Evolutionary conservation across 2,797 vertebrate genomes (phyloP), one percentile per base, ranked within the genome.

Genomic region (Cichlasoma orientale): DNA sequence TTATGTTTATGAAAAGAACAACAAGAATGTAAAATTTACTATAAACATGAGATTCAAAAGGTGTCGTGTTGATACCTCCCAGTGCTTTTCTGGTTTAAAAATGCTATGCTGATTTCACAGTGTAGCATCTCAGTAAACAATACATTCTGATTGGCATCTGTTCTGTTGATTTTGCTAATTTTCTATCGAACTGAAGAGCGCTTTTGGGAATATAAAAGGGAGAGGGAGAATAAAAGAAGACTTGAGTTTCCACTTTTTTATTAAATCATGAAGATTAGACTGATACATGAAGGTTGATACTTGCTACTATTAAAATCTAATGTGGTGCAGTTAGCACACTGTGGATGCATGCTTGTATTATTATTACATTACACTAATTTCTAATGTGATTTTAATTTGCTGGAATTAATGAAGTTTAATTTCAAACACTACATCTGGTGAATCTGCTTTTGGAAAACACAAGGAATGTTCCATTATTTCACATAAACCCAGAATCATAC

Each of bases 251-350:
- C 2, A 10, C 19, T 33, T 4, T n/a, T 50, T 33, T 50, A 56
- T 41, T 77, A 68, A 57, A 66, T 75, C 12, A 31, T 58, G 8
- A n/a, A 47, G 27, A 78, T 79, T 77, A 71, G 47, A 53, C 56
- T 81, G 58, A 74, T 70, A 74, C 56, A 74, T 54, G 31, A 74
- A 72, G 31, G 82, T 56, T 55, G 74, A 68, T 59, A 72, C 82
- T 77, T 69, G 47, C 72, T 52, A 3, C 70, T 33, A 61, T 79
- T 78, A 61, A 80, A 82, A 77, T 83, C 7, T 13, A 61, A 87
- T 83, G 75, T 21, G 6, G 66, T 9, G 44, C 23, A 52, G 21
- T 69, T 27, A 72, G 71, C 38, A 57, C 33, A 23, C 52, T 72
- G 36, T 66, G 56, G 16, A 27, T 29, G 11, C 29, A 33, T 68